Evolutionary conservation across 2,113 vertebrate species (phyloP), one percentile per base, ranked within the genome.

Genomic region (Entomyzon cyanotis): DNA sequence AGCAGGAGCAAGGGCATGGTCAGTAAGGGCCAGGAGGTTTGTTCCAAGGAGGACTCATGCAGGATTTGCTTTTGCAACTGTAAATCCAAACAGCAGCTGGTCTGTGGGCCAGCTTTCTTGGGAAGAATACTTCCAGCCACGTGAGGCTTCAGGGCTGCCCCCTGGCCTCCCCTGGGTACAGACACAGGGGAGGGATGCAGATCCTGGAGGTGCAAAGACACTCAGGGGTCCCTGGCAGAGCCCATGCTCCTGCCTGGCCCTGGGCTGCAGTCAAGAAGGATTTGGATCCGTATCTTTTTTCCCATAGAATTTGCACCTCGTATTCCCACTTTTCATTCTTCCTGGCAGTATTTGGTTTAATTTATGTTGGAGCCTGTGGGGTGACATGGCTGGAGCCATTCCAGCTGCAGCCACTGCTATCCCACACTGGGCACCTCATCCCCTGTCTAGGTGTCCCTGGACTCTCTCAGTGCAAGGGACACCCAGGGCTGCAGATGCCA

Each of bases 91-190:
- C 24, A 85, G 75, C 44, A 71, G 67, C 55, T 52, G n/a, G 4
- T 60, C 52, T 1, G 0, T 1, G 7, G 76, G 55, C 56, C 82
- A 77, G 15, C 15, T 83, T 23, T 71, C 24, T n/a, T 0, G 1
- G 23, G 46, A 84, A 65, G 52, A 88, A 59, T 42, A 13, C 19
- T 79, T 35, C 46, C 71, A 85, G 58, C 13, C 7, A 1, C 1
- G 0, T 4, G 3, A 10, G 7, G 10, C 10, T 86, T 39, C 20
- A 8, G 31, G 17, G 13, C 25, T 65, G 53, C 18, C 17, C 6
- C 24, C 9, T 1, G 0, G 17, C 17, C 15, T 28, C 55, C 31
- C 81, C 0, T 0, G 1, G n/a, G 17, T 23, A 8, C 3, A 6
- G 49, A 7, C 1, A 1, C 33, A 35, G 68, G 35, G 0, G 0